Base-by-base conservation (phyloP, 2,797 vertebrate genomes). In the Poecilia picta region DNA sequence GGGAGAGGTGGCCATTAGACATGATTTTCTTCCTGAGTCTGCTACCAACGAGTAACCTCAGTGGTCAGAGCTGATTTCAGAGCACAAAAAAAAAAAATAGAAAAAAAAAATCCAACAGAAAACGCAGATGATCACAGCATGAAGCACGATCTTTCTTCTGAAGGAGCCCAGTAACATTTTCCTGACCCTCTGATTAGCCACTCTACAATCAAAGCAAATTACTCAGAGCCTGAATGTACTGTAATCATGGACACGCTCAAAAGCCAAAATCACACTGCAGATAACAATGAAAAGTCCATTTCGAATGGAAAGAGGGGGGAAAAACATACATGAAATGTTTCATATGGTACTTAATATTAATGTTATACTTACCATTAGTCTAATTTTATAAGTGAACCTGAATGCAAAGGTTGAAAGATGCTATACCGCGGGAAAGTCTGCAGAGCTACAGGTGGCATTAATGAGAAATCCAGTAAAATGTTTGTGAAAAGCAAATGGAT, bases 151-250 rank as follows among this genome's bases (percentile, higher is more conserved):
- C 75, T 84, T 62, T 73, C 25, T 47, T 80, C 84, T 64, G 75
- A 85, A 80, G 51, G 74, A 71, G 83, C 77, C 47, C 75, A 59
- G 79, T 82, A 77, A 87, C 84, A 81, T 88, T 83, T 83, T 72
- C 57, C 16, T 28, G 16, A 80, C 72, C 39, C 72, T 83, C 59
- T 89, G 89, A 90, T 90, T 88, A 88, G 81, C 83, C 5, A 46
- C 77, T 45, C 78, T 72, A 77, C 89, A 92, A 92, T 88, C 91
- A 83, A 75, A 87, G 83, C 59, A 87, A 89, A 91, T 88, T 87
- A 73, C 81, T 82, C 81, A 1, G n/a, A 80, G 75, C 71, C 43
- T 83, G 83, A 88, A 79, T 80, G 70, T 66, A 68, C 74, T 59
- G 80, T 73, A 72, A 72, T 73, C 88, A 83, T 45, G 71, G 73